A percentile compares a stretch with the other conserved stretches of the same genome.
phyloP scores from a whole-genome alignment of 1,140 invertebrate species.

The Pseudomyrmex gracilis region DNA sequence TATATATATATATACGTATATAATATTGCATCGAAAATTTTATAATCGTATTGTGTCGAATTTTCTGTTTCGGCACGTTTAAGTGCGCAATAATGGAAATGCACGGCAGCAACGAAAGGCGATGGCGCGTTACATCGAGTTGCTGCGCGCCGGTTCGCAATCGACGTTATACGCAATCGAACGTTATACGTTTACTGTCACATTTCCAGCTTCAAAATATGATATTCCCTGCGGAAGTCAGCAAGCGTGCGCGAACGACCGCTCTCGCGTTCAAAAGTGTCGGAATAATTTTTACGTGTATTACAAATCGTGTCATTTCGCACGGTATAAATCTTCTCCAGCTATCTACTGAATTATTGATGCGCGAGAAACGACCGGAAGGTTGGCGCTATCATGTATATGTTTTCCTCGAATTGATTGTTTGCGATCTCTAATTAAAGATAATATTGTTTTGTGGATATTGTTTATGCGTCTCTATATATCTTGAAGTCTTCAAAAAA shows the following conservation, averaged over 20 bases:
- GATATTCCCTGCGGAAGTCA: constrained; percentile 51
- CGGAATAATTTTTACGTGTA: constrained; percentile 28
- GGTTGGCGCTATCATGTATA: not conserved
- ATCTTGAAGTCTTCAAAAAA: too few relatives aligned
- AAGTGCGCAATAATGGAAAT: constrained; percentile 62
- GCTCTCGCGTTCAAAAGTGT: constrained; percentile 33
- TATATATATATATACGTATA: too few relatives aligned
- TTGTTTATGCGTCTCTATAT: too few relatives aligned
- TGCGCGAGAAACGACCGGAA: not conserved
- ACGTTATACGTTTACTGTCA: constrained; percentile 50
- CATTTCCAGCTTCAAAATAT: constrained; percentile 52
- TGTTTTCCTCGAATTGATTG: not conserved
- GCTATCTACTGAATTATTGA: not conserved
- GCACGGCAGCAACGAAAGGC: constrained; percentile 56
- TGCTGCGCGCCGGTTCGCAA: constrained; percentile 36
- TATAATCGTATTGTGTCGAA: constrained; percentile 22
- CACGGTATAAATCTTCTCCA: constrained; percentile 6
- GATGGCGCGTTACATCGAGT: constrained; percentile 55
- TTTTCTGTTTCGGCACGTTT: constrained; percentile 61
- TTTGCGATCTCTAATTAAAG: constrained; percentile 1
- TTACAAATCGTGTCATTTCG: constrained; percentile 37
- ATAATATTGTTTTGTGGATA: not conserved
- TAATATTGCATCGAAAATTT: constrained; percentile 53
- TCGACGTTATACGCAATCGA: constrained; percentile 27
- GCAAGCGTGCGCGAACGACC: not conserved